These are phyloP conservation scores for Dorcus parallelipipedus DNA, from an alignment of 2,888 invertebrate genomes.

Conservation along the genomic window DNA sequence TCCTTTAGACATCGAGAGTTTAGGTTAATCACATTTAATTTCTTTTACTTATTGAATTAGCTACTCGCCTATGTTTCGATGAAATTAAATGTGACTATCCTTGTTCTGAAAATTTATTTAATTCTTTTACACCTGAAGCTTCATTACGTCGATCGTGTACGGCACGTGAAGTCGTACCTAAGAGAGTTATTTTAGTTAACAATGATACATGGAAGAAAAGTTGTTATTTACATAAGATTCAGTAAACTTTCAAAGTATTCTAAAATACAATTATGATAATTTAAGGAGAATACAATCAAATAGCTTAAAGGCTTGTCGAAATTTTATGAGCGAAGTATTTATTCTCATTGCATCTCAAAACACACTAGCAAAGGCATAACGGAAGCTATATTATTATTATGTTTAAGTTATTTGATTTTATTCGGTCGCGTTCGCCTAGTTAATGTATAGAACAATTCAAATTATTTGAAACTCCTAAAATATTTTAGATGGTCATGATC, in stretches of 20 bases:
- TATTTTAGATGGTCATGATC: too few species aligned
- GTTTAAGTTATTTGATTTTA: constrained; percentile 10
- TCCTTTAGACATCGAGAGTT: neutral
- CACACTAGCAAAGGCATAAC: neutral
- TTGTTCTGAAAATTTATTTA: neutral
- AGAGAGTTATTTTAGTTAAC: neutral
- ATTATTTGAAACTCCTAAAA: too few species aligned
- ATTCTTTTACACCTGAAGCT: constrained; percentile 1
- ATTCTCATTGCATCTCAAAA: too few species aligned
- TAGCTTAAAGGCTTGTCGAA: too few species aligned
- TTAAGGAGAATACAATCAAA: too few species aligned
- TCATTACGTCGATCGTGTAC: neutral
- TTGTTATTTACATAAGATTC: constrained; percentile 8
- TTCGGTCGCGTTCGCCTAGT: constrained; percentile 4
- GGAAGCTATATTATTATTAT: neutral
- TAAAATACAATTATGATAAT: constrained; percentile 3
- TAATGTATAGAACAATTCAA: neutral
- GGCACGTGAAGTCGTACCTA: neutral
- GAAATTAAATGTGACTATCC: neutral
- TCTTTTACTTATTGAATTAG: neutral
- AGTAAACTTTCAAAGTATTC: neutral
- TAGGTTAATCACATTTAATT: neutral
- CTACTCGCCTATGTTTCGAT: neutral
- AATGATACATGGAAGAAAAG: constrained; percentile 1
- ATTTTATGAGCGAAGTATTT: too few species aligned